A percentile compares a stretch with the other conserved stretches of the same genome.
These are phyloP conservation scores for Hyles euphorbiae DNA, from an alignment of 1,140 invertebrate species.

Conservation along the genomic window DNA sequence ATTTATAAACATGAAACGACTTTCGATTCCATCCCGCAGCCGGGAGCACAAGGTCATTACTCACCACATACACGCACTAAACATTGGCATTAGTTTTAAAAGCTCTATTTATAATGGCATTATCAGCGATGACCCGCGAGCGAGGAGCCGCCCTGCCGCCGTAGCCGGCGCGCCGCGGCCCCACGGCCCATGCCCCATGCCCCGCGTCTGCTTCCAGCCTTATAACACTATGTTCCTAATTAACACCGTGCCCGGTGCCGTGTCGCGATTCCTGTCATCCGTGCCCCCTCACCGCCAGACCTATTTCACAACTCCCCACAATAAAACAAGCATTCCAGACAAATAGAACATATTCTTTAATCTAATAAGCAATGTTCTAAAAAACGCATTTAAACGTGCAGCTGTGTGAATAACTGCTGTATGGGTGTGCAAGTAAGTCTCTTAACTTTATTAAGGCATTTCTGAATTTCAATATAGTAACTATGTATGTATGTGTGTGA, in stretches of 20 bases:
- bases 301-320: no score
- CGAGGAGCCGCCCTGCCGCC: slow-evolving; percentile 55
- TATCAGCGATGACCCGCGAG: slow-evolving; percentile 40
- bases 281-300: no score
- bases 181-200: not conserved
- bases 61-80: slow-evolving; percentile 50
- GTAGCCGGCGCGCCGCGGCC: slow-evolving; percentile 24
- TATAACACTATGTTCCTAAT: not conserved
- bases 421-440: not conserved
- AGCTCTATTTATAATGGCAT: slow-evolving; percentile 59
- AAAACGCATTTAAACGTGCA: no score
- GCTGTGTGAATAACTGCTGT: not conserved
- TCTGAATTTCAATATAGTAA: not conserved
- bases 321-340: no score
- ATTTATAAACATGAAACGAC: slow-evolving; percentile 68
- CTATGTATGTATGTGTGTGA: not conserved
- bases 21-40: slow-evolving; percentile 57
- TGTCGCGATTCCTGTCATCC: no score
- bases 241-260: no score
- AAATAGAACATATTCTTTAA: no score
- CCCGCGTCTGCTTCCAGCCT: not conserved
- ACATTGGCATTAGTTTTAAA: slow-evolving; percentile 53
- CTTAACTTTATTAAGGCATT: slow-evolving; percentile 1
- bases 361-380: no score
- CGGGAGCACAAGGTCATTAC: slow-evolving; percentile 60